These are phyloP conservation scores for Bacillus rossius DNA, from an alignment of 1,140 invertebrate species.

Conservation along the genomic window DNA sequence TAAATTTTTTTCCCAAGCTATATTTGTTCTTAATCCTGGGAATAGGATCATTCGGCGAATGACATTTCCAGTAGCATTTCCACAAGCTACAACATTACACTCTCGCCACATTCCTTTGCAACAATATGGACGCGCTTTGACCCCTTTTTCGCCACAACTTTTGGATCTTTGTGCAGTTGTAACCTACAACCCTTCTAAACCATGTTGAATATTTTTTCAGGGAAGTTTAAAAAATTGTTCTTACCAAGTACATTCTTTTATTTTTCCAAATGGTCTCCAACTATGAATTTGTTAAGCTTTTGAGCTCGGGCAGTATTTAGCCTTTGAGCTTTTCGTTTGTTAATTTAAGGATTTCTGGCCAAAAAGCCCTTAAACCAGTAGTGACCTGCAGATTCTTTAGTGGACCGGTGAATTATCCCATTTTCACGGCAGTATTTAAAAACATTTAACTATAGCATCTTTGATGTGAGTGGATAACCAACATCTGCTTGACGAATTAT, in stretches of 20 bases:
- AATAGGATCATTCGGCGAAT: conserved; percentile 40
- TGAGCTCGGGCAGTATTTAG: conserved; percentile 35
- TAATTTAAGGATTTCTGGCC: conserved; percentile 23
- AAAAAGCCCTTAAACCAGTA: conserved; percentile 21
- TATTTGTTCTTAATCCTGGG: conserved; percentile 33
- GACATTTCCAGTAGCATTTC: conserved; percentile 2
- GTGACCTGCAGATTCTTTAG: no score
- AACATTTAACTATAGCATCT: conserved; percentile 20
- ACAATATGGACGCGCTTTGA: conserved; percentile 36
- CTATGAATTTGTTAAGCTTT: conserved; percentile 34
- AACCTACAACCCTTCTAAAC: conserved; percentile 41
- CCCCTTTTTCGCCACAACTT: conserved; percentile 36
- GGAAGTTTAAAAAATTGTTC: conserved; percentile 24
- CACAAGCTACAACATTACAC: conserved; percentile 37
- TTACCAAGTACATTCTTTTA: conserved; percentile 24
- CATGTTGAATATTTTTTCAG: conserved; percentile 38
- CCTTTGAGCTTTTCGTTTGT: conserved; percentile 30
- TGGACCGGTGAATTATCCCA: conserved; percentile 24
- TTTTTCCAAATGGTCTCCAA: conserved; percentile 33
- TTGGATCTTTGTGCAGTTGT: conserved; percentile 34
- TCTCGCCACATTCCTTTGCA: conserved; percentile 38
- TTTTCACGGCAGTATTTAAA: conserved; percentile 29
- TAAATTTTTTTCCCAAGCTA: conserved; percentile 33
- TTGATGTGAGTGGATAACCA: conserved; percentile 29
- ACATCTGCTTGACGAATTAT: conserved; percentile 26